Evolutionary conservation across 1,140 invertebrate species (phyloP), one percentile per base, ranked within the genome.

Genomic region (Cherax quadricarinatus): DNA sequence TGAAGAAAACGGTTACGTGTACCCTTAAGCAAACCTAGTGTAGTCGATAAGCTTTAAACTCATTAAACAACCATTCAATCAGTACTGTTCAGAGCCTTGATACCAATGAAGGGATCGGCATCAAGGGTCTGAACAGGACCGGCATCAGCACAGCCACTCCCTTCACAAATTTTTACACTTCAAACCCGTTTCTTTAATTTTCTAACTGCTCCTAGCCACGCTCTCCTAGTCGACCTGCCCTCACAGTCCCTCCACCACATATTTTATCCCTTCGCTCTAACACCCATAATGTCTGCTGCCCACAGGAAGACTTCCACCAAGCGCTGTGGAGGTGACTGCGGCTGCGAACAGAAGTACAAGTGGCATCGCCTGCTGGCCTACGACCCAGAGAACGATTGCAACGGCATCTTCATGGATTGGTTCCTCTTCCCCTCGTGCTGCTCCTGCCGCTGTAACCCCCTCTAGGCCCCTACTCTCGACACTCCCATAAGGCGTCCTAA

Each of bases 361-460:
- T 97, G 98, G 96, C 97, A 98, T 95, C 96, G 98, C 53, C 95
- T 98, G 1, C 95, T 99, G 14, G 97, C 98, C 24, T 98, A 98
- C 95, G 98, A 99, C 95, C 98, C 98, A 0, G 97, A 98, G 93
- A 98, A 98, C 94, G 98, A 98, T 94, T 98, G 98, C 95, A 97
- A 97, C 94, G 98, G 98, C 85, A 98, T 99, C 93, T 99, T 99
- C 95, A 98, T 98, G 96, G 98, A 99, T 95, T 99, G 98, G 98
- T 99, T 99, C 95, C 96, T 98, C 83, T 99, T 98, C 95, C 98
- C 98, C 16, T 98, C 98, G 0, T 98, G 98, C 95, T 99, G 98
- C 95, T 97, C 98, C 24, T 98, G 98, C 95, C 96, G 97, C 94
- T 99, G 98, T 88, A 88, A 91, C 24, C 93, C 94, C 24, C 83